Base-by-base conservation (phyloP, 2,113 vertebrate genomes). In the Stomatorhinus ivindoensis region DNA sequence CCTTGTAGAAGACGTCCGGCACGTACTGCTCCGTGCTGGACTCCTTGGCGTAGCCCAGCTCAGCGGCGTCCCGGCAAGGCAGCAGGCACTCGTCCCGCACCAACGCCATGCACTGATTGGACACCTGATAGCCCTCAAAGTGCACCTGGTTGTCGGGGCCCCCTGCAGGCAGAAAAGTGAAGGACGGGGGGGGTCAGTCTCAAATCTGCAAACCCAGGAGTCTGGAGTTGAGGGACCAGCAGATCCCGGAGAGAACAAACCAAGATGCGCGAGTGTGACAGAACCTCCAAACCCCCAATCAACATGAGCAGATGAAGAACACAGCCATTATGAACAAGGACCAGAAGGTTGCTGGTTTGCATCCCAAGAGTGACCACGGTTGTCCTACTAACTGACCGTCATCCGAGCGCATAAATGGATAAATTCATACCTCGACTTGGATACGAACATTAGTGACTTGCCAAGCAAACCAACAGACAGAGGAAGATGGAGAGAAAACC, bases 71-170 rank as follows among this genome's bases (percentile, higher is more conserved):
- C 90, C 96, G 97, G 95, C 98, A 99, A 0, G 98, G 98, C 91
- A 99, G 95, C 84, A 99, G 93, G 89, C 98, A 99, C 92, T 99
- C 98, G 1, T 99, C 98, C 0, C 98, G 94, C 42, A 99, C 98
- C 92, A 99, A 93, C 0, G 98, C 98, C 98, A 99, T 99, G 96
- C 98, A 99, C 96, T 99, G 98, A 88, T 99, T 99, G 0, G 98
- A 99, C 85, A 99, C 98, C 93, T 99, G 98, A 93, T 99, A 99
- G 0, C 98, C 98, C 90, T 99, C 98, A 61, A 99, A 99, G 94
- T 99, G 98, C 87, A 99, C 98, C 95, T 99, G 98, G 95, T 99
- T 99, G 94, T 99, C 98, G 0, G 98, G 98, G 89, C 98, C 98
- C 21, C 98, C 98, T 99, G 95, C 19, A 91, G 93, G 89, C 31